Base-by-base conservation (phyloP, 2,888 invertebrate genomes). In the Linnaemya vulpina region DNA sequence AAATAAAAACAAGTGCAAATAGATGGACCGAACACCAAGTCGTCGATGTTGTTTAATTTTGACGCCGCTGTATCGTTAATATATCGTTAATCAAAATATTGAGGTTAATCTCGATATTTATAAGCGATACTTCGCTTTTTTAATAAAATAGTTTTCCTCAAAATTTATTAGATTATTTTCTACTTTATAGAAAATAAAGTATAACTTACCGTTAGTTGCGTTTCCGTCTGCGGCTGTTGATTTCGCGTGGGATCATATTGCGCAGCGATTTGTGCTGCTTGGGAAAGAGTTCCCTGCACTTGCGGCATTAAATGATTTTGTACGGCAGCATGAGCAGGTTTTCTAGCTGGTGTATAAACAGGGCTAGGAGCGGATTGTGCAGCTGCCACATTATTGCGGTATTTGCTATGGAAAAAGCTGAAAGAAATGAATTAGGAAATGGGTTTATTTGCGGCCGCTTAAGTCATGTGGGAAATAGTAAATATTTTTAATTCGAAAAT, bases 181-280 rank as follows among this genome's bases (percentile, higher is more conserved):
- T 30, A 30, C 30, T 30, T 30, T 3, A 30, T 30, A 10, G 10
- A 51, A 8, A 49, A 17, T 17, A 46, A 65, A n/a, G 3, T 0
- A n/a, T 2, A 40, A 71, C 85, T 82, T n/a, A 85, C 85, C 78
- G 85, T 67, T 3, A 85, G 85, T 63, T 87, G 88, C 2, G 43
- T 35, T 38, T 86, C 86, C 7, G 86, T 80, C 43, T 83, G 87
- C 17, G 86, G 86, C 46, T 86, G 87, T 17, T 89, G 90, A 87
- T 88, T 89, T 46, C 89, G 89, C 15, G 88, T 87, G 1, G 91
- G 90, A 65, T 92, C 91, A 80, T 92, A 92, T 87, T 92, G 92
- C 11, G 92, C 90, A 8, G 90, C 92, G 80, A 92, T 91, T 87
- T 92, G 91, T 13, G 89, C 89, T 15, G 89, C 89, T 58, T 84